Evolutionary conservation across 2,888 invertebrate genomes (phyloP), one percentile per base, ranked within the genome.

Genomic region (Lysandra coridon): DNA sequence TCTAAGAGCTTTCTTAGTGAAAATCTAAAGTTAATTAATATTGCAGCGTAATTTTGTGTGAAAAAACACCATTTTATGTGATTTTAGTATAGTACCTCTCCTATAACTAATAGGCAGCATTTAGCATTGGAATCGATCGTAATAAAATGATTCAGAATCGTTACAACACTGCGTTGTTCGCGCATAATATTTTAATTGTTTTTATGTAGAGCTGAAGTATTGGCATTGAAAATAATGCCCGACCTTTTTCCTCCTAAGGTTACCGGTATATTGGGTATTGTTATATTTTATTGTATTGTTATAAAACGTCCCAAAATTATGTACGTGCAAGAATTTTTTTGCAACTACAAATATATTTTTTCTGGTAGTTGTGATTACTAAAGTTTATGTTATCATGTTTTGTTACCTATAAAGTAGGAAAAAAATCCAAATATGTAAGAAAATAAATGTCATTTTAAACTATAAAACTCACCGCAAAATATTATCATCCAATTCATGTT

Each of bases 381-480:
- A 53, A 53, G 53, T 14, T 53, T 53, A 14, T 53, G 14, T 53
- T 44, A 44, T 44, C 10, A 4, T 53, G 53, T 53, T 53, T 53
- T 53, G 14, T 53, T 53, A 14, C 53, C 0, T 53, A 53, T 53
- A 6, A 53, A 14, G 4, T 14, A 53, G 1, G 4, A 14, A 53
- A 53, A 14, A 12, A 12, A 14, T 4, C 2, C 12, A 4, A 53
- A 53, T 53, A 53, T 53, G 14, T 14, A 53, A 23, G 49, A 44
- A 57, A 80, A 78, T 73, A 62, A 17, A 30, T 44, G 0, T 14
- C 14, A 12, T 14, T 14, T 14, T 53, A 53, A 14, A 53, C 0
- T 53, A 14, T 4, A 53, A 79, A 37, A 91, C 93, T 92, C 86
- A 94, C 93, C 92, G 84, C 89, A 91, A 83, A 92, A 85, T 83